phyloP scores from a whole-genome alignment of 2,797 vertebrate genomes.

The Intellagama lesueurii region DNA sequence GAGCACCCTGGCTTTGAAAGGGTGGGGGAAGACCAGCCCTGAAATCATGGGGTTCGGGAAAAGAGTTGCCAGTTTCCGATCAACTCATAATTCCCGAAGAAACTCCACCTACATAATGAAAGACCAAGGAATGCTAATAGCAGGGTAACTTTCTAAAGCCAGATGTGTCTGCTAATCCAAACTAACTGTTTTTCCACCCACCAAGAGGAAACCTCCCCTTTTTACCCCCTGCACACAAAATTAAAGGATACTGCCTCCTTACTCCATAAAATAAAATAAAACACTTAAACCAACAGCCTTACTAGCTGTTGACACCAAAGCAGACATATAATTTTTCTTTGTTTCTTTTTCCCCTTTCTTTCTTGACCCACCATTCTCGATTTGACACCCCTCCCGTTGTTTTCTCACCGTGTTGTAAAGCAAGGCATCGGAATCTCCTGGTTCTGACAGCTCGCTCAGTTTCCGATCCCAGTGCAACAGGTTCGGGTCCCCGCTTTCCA shows the following conservation, averaged over 20 bases:
- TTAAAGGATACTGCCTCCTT: not conserved
- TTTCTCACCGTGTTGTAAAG: conserved; percentile 91
- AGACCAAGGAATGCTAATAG: not conserved
- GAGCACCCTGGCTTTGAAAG: not conserved
- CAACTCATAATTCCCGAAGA: not conserved
- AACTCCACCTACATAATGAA: not conserved
- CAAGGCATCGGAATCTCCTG: conserved; percentile 85
- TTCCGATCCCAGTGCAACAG: conserved; percentile 93
- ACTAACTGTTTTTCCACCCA: not conserved
- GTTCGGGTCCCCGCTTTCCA: conserved; percentile 86
- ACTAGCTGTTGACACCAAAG: too few species aligned
- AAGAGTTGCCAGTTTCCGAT: not conserved
- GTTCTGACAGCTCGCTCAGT: conserved; percentile 94
- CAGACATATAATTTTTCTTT: too few species aligned
- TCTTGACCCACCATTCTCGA: not conserved
- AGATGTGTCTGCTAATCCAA: not conserved
- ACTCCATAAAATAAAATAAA: too few species aligned
- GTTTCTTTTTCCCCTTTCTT: not conserved
- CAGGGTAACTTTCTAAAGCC: conserved; percentile 11
- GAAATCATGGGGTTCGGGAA: not conserved
- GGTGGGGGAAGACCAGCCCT: too few species aligned
- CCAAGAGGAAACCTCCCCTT: too few species aligned
- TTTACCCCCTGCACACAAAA: not conserved
- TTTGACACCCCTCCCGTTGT: too few species aligned
- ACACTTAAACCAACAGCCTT: too few species aligned